Base-by-base conservation (phyloP, 2,888 invertebrate genomes). In the Chrysopilus asiliformis region DNA sequence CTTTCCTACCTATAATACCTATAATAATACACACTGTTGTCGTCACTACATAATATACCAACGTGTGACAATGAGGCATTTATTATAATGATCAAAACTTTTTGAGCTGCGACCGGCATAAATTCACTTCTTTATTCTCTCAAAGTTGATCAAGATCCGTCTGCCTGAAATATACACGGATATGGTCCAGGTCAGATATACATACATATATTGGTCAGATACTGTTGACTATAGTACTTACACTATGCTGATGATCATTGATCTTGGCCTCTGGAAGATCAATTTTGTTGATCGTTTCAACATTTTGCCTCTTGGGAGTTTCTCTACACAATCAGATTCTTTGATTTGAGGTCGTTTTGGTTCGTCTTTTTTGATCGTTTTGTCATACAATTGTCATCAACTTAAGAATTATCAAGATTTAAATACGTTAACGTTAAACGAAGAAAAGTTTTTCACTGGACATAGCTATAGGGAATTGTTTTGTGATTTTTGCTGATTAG, bases 51-150 rank as follows among this genome's bases (percentile, higher is more conserved):
- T 15, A 14, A 29, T 15, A n/a, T 10, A 10, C 24, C 26, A 32
- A 37, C 34, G 40, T 40, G 40, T 40, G 37, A 40, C 40, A 40
- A 40, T 40, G 37, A 40, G 36, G 36, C 40, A 40, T 40, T 40
- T 37, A 40, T 40, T 40, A 37, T 40, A 40, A 40, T 37, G 37
- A 37, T 37, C 14, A 37, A 35, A 39, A 35, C 32, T 39, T 39
- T 39, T 39, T 36, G 39, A 39, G 33, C 36, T 39, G 32, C 32
- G 28, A 34, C 24, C 39, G 32, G 36, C 36, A 39, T 36, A 39
- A 39, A 36, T 39, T 35, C 27, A 28, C n/a, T n/a, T n/a, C n/a
- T n/a, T n/a, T n/a, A n/a, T n/a, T n/a, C n/a, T n/a, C n/a, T n/a
- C n/a, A n/a, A n/a, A n/a, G n/a, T n/a, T n/a, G n/a, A n/a, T n/a